Base-by-base conservation (phyloP, 2,797 vertebrate species). In the Iguana delicatissima region DNA sequence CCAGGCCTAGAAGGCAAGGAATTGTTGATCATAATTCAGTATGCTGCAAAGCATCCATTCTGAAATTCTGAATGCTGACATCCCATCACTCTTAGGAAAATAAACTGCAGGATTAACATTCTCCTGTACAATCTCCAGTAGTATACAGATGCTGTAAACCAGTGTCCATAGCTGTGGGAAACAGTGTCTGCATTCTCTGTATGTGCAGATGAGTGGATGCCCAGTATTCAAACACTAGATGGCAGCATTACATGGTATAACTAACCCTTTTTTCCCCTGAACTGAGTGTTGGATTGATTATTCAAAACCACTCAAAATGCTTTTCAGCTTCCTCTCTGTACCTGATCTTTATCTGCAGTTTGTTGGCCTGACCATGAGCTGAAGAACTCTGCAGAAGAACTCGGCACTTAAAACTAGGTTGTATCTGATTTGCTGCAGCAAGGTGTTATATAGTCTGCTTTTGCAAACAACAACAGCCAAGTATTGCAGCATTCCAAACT, bases 231-330 rank as follows among this genome's bases (percentile, higher is more conserved):
- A 62, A 86, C 89, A 4, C 89, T 86, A 86, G 89, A 82, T 73
- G 89, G 55, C 79, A 86, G 79, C 84, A 86, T 86, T 59, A 74
- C 7, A 86, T 52, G 14, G 35, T 64, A 46, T 22, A 69, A 84
- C 32, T n/a, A 42, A 14, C 38, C 72, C 59, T 18, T 22, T n/a
- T 42, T 57, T 14, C 42, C 22, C 52, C 16, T 42, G 35, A 8
- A 1, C 1, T 14, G 10, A 32, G 16, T 42, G 22, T 89, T n/a
- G 3, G 1, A 24, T 80, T 55, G 13, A 20, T 62, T 16, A 1
- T 20, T 79, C 29, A 26, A 52, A 57, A 57, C 74, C 59, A 42
- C 18, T 88, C 35, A 73, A 24, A 29, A 14, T 13, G 77, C 2
- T 52, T 38, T n/a, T 7, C 9, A 84, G 57, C 26, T 55, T 18